Base-by-base conservation (phyloP, 53 echinoderm and acorn worm species). In the Antedon mediterranea region DNA sequence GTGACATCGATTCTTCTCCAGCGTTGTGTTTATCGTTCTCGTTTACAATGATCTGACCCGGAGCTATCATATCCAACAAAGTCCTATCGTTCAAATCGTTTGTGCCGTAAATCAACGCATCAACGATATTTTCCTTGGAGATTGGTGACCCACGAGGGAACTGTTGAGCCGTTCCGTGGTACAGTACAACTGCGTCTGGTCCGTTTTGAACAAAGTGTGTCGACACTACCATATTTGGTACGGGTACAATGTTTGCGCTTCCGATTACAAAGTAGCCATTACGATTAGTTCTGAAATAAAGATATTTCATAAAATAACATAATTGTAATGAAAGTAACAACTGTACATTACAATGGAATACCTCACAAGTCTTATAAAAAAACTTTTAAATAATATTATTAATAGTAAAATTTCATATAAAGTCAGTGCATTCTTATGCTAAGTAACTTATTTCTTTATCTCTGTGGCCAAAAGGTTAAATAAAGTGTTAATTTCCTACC, bases 121-220 rank as follows among this genome's bases (percentile, higher is more conserved):
- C 97, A 18, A 91, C 79, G 73, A 90, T 77, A 78, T 86, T 83
- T 28, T 86, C 81, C 0, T 44, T 30, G 3, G 88, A 81, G 18
- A 84, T 77, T 20, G 70, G 43, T 30, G 92, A 81, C 23, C 87
- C 92, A 11, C 86, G 77, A 2, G 95, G 95, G 14, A 89, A 86
- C 78, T 84, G 80, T 9, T 80, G 43, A 4, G 82, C 75, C 13
- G 75, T 31, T 20, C 77, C 78, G 26, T 81, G 43, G 81, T 92
- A 97, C 28, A 97, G 84, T 29, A 87, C 97, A 0, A 89, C 82
- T 0, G 97, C 97, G 79, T 92, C 97, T 7, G 92, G 97, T 37
- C 97, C 97, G 30, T 82, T 71, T 43, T 97, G 89, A 14, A 97
- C 43, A 75, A 93, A 93, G 82, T 85, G 78, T 26, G 80, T 43